Evolutionary conservation across 2,888 invertebrate species (phyloP).

Genomic region (Meganola albula): DNA sequence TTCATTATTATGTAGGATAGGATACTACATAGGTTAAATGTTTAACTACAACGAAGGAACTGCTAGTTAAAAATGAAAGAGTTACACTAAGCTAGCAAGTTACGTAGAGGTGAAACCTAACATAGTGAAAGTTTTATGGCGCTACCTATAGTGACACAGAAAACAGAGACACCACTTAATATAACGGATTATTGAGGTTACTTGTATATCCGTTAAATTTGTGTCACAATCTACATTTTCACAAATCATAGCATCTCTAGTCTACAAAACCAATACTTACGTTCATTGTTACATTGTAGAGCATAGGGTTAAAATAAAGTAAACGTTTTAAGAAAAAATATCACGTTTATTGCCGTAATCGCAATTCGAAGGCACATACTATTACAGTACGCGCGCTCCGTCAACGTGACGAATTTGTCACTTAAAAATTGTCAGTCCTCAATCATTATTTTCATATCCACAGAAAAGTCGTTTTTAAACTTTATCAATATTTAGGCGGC

Average conservation of each 20-base stretch:
- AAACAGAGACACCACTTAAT: conserved; percentile 31
- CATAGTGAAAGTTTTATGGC: conserved; percentile 60
- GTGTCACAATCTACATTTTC: conserved; percentile 34
- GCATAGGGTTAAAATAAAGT: conserved; percentile 27
- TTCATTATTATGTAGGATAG: too few species aligned
- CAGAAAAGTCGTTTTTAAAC: conserved; percentile 49
- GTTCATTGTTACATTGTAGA: conserved; percentile 9
- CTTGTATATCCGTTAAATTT: conserved; percentile 11
- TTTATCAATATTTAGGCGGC: conserved; percentile 59
- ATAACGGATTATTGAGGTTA: conserved; percentile 27
- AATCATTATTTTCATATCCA: conserved; percentile 50
- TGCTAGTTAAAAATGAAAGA: conserved; percentile 17
- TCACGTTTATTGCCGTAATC: conserved; percentile 72
- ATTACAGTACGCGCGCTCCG: conserved; percentile 66
- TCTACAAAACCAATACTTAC: conserved; percentile 28
- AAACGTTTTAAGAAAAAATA: conserved; percentile 56
- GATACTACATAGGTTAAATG: too few species aligned
- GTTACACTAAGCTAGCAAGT: conserved; percentile 45
- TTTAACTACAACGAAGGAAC: too few species aligned
- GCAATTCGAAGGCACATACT: conserved; percentile 77
- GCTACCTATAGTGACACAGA: conserved; percentile 42
- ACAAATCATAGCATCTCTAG: conserved; percentile 35
- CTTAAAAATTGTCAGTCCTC: conserved; percentile 49
- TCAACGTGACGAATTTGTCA: conserved; percentile 67
- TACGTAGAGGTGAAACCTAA: conserved; percentile 62